Evolutionary conservation across 2,888 invertebrate species (phyloP), one percentile per base, ranked within the genome.

Genomic region (Callyntrura guangdongensis): DNA sequence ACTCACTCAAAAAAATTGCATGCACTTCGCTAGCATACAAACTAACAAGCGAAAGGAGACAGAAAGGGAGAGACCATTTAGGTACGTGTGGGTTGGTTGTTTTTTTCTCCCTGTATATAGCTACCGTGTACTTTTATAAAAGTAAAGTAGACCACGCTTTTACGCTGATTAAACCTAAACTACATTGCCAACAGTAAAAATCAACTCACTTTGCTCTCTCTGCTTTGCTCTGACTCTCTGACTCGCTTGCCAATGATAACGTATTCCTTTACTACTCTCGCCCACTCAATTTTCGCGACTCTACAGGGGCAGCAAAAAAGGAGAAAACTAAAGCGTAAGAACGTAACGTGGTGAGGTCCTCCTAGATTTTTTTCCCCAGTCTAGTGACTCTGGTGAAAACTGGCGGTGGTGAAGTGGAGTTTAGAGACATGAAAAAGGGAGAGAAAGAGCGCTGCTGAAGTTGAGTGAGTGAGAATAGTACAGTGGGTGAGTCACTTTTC

Each of bases 131-230:
- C 3, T 36, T 36, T n/a, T 36, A 6, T 1, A 64, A 64, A 77
- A 77, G 74, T 36, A 77, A 53, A 77, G 74, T 77, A 77, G 49
- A 49, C 74, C 74, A 77, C 84, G 84, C 84, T 84, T 84, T 84
- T 84, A 84, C 84, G 61, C 67, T 84, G 84, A 84, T 84, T 84
- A 84, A 84, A 84, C 84, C 49, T 27, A 64, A 22, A 45, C 83
- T 12, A 17, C 67, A 11, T 72, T 47, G 47, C 72, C 47, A 45
- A 47, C 17, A 1, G 47, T 14, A 36, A 25, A 84, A 56, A n/a
- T 25, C 11, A 25, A 59, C 9, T 25, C 69, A 25, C 56, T 79
- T 8, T 79, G 17, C 22, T 22, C 64, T 64, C 64, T 56, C 22
- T 49, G n/a, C n/a, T n/a, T n/a, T n/a, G n/a, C 77, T 72, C 45